Base-by-base conservation (phyloP, 2,113 vertebrate species). In the Peromyscus californicus region DNA sequence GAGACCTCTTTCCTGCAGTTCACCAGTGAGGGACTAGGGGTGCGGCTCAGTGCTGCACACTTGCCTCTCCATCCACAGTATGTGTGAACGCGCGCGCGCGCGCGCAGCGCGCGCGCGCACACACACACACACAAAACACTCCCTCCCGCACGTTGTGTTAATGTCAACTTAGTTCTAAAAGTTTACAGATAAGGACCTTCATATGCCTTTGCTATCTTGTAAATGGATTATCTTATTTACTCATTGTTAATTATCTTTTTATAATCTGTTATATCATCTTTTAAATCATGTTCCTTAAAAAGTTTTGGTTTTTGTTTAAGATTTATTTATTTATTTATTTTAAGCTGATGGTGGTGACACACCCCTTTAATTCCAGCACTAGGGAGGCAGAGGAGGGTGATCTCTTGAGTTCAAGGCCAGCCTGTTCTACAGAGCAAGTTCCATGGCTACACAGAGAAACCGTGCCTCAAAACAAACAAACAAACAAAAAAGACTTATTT, bases 11-110 rank as follows among this genome's bases (percentile, higher is more conserved):
- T 83, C 10, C 59, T 31, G 21, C 48, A 39, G 80, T 84, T 54
- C 24, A 42, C n/a, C n/a, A 42, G n/a, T 16, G 26, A 65, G 59
- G n/a, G 59, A 19, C 24, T n/a, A 63, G 61, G 16, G 61, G 39
- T 45, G 29, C 0, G 16, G 61, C 59, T 65, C 59, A 21, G 83
- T 65, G 83, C 13, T n/a, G 7, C 15, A 65, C 61, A 33, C 83
- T 45, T 31, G 36, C 59, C 59, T 85, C 24, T 86, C n/a, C 21
- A 26, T 59, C 54, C 36, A 54, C 10, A 15, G 82, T 16, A n/a
- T n/a, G n/a, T n/a, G n/a, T n/a, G n/a, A n/a, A n/a, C n/a, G 45
- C 57, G 11, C 7, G 15, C 3, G 4, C 19, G 1, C 1, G 10
- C 72, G 8, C n/a, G n/a, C n/a, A n/a, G n/a, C n/a, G 12, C 39